These are phyloP conservation scores for Smittia aterrima DNA, from an alignment of 2,888 invertebrate species.

Conservation along the genomic window DNA sequence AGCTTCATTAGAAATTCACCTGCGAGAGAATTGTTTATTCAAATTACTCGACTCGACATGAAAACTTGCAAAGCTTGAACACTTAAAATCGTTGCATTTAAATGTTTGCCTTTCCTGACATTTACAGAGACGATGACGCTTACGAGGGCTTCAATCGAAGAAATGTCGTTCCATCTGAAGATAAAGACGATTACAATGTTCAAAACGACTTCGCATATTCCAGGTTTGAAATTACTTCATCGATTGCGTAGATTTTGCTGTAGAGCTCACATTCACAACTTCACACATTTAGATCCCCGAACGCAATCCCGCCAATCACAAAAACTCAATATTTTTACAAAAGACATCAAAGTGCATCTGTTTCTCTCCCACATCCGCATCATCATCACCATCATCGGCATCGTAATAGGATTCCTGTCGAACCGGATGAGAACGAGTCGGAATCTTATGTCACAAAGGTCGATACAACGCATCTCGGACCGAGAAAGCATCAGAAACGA, in stretches of 20 bases:
- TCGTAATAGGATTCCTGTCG: conserved; percentile 33
- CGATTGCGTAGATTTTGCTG: background rate
- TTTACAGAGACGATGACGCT: conserved; percentile 7
- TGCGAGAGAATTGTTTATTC: no score
- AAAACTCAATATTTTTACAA: conserved; percentile 43
- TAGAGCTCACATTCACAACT: background rate
- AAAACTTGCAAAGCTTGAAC: no score
- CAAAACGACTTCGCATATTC: conserved; percentile 11
- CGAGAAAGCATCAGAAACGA: conserved; percentile 14
- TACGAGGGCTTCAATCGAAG: background rate
- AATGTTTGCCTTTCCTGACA: background rate
- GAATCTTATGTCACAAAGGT: conserved; percentile 42
- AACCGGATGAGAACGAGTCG: conserved; percentile 43
- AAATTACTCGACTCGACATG: no score
- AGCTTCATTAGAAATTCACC: no score
- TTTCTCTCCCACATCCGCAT: conserved; percentile 42
- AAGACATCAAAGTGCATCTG: conserved; percentile 43
- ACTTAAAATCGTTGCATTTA: no score
- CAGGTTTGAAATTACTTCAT: conserved; percentile 4
- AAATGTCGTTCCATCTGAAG: conserved; percentile 2
- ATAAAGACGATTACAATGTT: background rate
- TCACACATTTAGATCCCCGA: conserved; percentile 12
- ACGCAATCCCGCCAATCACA: conserved; percentile 33
- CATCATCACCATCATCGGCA: conserved; percentile 39
- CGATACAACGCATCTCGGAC: conserved; percentile 41